Conservation (phyloP, 1,140 invertebrate genomes). For the Drosophila watanabei region DNA sequence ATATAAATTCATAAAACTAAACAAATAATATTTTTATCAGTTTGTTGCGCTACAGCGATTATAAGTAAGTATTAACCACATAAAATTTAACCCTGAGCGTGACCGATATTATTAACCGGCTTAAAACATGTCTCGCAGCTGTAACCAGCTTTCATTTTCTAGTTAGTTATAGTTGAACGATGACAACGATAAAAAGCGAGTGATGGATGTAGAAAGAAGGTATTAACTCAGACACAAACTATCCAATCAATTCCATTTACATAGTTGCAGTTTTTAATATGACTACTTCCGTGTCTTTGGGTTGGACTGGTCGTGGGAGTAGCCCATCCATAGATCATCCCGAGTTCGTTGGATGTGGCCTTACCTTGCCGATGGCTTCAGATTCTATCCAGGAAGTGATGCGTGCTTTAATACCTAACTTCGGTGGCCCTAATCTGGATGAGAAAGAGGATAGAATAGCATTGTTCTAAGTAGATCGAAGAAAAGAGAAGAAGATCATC, state of each 20-base stretch:
- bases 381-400: too few relatives aligned
- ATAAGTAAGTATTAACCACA: background rate
- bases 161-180: constrained; percentile 6
- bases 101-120: constrained; percentile 16
- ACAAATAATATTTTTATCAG: background rate
- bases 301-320: background rate
- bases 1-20: background rate
- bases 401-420: too few relatives aligned
- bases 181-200: constrained; percentile 14
- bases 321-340: background rate
- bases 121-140: constrained; percentile 2
- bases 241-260: background rate
- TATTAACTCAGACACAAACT: background rate
- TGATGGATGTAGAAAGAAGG: background rate
- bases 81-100: constrained; percentile 13
- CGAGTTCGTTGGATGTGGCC: background rate
- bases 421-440: too few relatives aligned
- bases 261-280: constrained; percentile 11
- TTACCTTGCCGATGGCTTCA: too few relatives aligned
- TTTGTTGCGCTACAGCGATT: background rate
- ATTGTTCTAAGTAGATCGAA: too few relatives aligned
- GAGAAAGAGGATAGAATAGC: too few relatives aligned
- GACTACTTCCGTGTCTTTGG: constrained; percentile 7
- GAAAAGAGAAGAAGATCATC: too few relatives aligned
- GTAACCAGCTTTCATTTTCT: background rate